A percentile compares a stretch with the other conserved stretches of the same genome.
Evolutionary conservation across 1,140 invertebrate species (phyloP).

Genomic region (Globodera rostochiensis): DNA sequence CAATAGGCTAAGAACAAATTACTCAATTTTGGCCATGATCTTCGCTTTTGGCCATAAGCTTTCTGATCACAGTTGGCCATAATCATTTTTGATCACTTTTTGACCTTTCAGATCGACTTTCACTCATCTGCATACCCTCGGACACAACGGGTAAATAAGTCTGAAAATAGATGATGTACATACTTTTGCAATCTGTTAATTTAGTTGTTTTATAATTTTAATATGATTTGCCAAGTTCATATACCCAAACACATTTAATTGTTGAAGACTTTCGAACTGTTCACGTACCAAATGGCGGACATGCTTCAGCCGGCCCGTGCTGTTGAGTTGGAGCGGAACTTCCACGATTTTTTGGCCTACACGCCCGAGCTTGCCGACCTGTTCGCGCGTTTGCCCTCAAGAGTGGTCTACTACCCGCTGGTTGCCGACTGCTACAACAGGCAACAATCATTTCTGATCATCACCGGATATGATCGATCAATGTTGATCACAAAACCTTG

Average conservation of each 20-base stretch:
- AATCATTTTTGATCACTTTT: background rate
- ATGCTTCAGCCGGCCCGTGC: conserved; percentile 24
- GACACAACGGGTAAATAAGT: conserved; percentile 5
- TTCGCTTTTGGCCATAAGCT: too few relatives aligned
- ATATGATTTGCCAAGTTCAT: too few relatives aligned
- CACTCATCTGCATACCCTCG: background rate
- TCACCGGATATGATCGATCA: background rate
- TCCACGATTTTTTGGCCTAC: conserved; percentile 33
- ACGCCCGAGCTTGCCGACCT: conserved; percentile 21
- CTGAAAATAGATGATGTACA: too few relatives aligned
- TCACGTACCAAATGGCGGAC: conserved; percentile 44
- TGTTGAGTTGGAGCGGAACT: conserved; percentile 34
- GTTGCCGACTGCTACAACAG: conserved; percentile 56
- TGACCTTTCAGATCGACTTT: conserved; percentile 11
- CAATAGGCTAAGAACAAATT: background rate
- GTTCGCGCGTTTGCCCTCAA: conserved; percentile 37
- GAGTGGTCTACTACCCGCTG: conserved; percentile 52
- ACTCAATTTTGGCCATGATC: too few relatives aligned
- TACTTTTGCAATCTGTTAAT: background rate
- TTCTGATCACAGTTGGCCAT: too few relatives aligned
- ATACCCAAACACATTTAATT: too few relatives aligned
- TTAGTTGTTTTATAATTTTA: background rate
- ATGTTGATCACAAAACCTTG: background rate
- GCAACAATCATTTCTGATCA: conserved; percentile 4
- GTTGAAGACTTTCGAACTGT: conserved; percentile 37